Percentiles rank a stretch among this genome's conserved stretches.
phyloP scores from a whole-genome alignment of 2,113 vertebrate genomes.

The Turnix velox region DNA sequence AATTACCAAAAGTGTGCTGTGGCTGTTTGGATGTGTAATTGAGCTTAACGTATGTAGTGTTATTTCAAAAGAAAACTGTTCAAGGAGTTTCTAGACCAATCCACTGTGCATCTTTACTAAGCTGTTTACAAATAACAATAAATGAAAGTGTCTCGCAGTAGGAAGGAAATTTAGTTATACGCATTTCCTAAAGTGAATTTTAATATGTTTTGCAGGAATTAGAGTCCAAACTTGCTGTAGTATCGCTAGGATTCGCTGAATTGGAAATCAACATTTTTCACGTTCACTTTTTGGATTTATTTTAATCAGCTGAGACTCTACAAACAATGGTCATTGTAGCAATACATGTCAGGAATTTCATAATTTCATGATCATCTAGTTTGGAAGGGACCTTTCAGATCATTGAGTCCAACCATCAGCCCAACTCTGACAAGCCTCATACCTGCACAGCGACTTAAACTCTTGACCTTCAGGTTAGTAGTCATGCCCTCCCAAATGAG shows the following conservation, averaged over 20 bases:
- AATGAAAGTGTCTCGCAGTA: constrained; percentile 80
- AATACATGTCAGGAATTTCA: constrained; percentile 4
- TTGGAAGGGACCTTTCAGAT: too few relatives aligned
- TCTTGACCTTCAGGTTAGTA: too few relatives aligned
- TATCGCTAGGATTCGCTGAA: constrained; percentile 57
- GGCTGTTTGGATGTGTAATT: constrained; percentile 87
- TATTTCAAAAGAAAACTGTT: constrained; percentile 86
- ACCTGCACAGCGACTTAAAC: too few relatives aligned
- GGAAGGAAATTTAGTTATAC: constrained; percentile 78
- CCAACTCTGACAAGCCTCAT: too few relatives aligned
- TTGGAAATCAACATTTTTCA: constrained; percentile 70
- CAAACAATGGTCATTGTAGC: constrained; percentile 26
- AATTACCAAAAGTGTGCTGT: constrained; percentile 86
- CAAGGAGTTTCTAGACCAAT: constrained; percentile 81
- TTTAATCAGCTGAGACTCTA: constrained; percentile 65
- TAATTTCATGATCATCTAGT: too few relatives aligned
- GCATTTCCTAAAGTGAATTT: constrained; percentile 78
- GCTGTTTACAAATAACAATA: constrained; percentile 82
- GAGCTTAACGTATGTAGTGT: constrained; percentile 84
- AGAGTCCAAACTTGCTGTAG: constrained; percentile 70
- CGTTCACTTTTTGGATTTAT: constrained; percentile 69
- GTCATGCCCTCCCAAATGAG: too few relatives aligned
- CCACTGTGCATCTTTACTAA: constrained; percentile 74
- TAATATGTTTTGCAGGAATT: constrained; percentile 73
- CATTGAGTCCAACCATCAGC: too few relatives aligned